Base-by-base conservation (phyloP, 2,888 invertebrate species). In the Agrilus biguttatus region DNA sequence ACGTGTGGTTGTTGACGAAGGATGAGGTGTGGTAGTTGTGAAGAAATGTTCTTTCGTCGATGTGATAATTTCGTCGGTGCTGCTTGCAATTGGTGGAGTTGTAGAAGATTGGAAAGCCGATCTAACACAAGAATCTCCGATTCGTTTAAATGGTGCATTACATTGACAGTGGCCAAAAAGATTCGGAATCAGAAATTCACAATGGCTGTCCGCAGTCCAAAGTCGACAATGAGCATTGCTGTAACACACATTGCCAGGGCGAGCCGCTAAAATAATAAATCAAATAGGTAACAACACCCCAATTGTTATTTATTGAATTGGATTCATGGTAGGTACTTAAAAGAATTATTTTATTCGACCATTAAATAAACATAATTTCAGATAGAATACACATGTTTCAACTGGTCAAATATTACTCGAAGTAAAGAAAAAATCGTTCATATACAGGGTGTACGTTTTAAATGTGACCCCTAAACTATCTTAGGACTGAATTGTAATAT, bases 161-260 rank as follows among this genome's bases (percentile, higher is more conserved):
- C 91, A 91, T 47, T 83, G 80, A 57, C 91, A 92, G 57, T 87
- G 77, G 39, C 91, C 91, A 60, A 90, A 89, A 10, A 91, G 74
- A 62, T 89, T 86, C 23, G 88, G 87, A 52, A 92, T 88, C 41
- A 89, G 75, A 62, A 86, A 91, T 64, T 89, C 88, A 58, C 91
- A 92, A 58, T 87, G 84, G 49, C 86, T 86, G 59, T 84, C 80
- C 48, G 74, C 75, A 54, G 86, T 85, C 76, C 83, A 86, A 57
- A 90, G 74, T 47, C 80, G 78, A 62, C 91, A 92, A 63, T 91
- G 91, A 47, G 83, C 82, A 62, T 90, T 85, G 59, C 85, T 88
- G 67, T 90, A 88, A 63, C 91, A 92, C 34, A 89, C 85, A 54
- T 87, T 83, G 44, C 88, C 86, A 32, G 87, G 80, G 58, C 79